Base-by-base conservation (phyloP, 1,140 invertebrate species). In the Scaptomyza hsui region DNA sequence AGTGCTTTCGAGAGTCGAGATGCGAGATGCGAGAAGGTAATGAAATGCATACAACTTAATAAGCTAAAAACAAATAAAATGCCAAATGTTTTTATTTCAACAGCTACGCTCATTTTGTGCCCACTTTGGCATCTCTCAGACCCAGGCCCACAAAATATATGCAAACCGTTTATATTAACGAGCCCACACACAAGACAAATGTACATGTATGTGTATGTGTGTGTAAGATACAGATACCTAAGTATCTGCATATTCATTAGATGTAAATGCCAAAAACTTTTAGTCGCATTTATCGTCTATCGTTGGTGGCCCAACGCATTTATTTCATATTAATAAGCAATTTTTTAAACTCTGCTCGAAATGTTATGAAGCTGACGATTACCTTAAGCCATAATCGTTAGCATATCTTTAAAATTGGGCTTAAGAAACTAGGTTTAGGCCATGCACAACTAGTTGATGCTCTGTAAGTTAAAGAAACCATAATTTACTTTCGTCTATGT, bases 51-150 rank as follows among this genome's bases (percentile, higher is more conserved):
- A 85, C 81, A 85, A 85, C 80, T 85, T 77, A 85, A 86, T 85
- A 85, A 85, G 75, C 81, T 62, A 35, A 69, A 69, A 86, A 86
- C 80, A 80, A 85, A 85, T 85, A 81, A 86, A 86, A 86, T 86
- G 77, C 77, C 73, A 88, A 86, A 86, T 81, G 81, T 86, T 86
- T 86, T 86, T 86, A 86, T 86, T 86, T 86, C 81, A 80, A 86
- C 80, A 85, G 80, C 80, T 85, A 85, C 80, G 80, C 81, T 86
- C 69, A 74, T 80, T 80, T 76, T 78, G 72, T 69, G 68, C 44
- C 69, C 59, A 59, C 69, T 76, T 69, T 47, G 68, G 41, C 45
- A 62, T 44, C 44, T 29, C 26, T 1, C 26, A 29, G 26, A 9
- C 26, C 26, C 6, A 63, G 47, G 61, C 47, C 44, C 24, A 69